A percentile compares a stretch with the other conserved stretches of the same genome.
Evolutionary conservation across 2,113 vertebrate species (phyloP).

Genomic region (Eulacestoma nigropectus): DNA sequence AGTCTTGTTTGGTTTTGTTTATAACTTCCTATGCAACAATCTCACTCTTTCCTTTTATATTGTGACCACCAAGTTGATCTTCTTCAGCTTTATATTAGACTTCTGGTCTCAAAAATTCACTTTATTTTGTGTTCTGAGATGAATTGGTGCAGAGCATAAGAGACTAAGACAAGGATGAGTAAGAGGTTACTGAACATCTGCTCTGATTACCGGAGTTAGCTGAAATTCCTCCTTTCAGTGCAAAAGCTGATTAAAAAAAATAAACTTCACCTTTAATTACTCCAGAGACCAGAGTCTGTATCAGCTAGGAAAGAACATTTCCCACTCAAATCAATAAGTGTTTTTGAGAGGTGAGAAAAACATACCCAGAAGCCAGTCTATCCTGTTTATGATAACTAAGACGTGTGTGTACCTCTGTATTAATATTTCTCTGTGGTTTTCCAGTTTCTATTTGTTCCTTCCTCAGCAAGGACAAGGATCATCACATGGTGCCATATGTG

Average conservation of each 20-base stretch:
- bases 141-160: accelerated
- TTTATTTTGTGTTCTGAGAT: neutral
- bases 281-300: neutral
- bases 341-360: neutral
- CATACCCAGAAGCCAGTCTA: neutral
- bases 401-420: neutral
- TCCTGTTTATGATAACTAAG: neutral
- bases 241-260: neutral
- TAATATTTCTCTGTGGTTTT: neutral
- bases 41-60: neutral
- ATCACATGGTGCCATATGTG: neutral
- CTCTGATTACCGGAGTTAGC: neutral
- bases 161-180: neutral
- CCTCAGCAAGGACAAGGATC: neutral
- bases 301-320: neutral
- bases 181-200: neutral
- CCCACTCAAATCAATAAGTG: constrained; percentile 7
- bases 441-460: neutral
- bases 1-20: neutral
- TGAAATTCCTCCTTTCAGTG: neutral
- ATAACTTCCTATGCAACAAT: neutral
- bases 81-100: neutral
- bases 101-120: neutral
- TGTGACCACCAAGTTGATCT: neutral
- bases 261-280: neutral